A percentile compares a stretch with the other conserved stretches of the same genome.
These are phyloP conservation scores for Rhinichthys klamathensis DNA, from an alignment of 2,113 vertebrate species.

Conservation along the genomic window DNA sequence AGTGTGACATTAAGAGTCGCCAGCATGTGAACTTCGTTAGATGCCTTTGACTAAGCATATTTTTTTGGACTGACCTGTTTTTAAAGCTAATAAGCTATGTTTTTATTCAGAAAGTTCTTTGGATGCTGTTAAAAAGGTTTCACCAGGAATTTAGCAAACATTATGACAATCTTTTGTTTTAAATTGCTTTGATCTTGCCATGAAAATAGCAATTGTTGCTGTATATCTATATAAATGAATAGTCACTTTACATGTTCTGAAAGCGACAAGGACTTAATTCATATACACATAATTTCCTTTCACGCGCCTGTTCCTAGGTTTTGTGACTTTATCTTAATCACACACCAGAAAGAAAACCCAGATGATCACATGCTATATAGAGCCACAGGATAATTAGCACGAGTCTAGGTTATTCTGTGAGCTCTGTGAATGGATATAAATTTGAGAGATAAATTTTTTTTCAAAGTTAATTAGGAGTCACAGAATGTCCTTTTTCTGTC, in stretches of 20 bases:
- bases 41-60: too few species aligned
- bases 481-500: conserved; percentile 27
- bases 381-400: background rate
- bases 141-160: background rate
- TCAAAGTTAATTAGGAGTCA: conserved; percentile 4
- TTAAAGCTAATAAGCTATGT: background rate
- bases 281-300: background rate
- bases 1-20: too few species aligned
- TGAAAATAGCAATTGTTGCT: background rate
- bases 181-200: background rate
- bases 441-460: background rate
- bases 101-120: background rate
- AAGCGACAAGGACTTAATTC: background rate
- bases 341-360: background rate
- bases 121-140: background rate
- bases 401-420: background rate
- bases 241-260: background rate
- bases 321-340: background rate
- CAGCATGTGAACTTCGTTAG: too few species aligned
- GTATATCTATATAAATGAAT: background rate
- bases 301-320: background rate
- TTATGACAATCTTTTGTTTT: background rate
- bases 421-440: background rate
- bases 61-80: background rate
- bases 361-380: background rate